phyloP scores from a whole-genome alignment of 2,888 invertebrate genomes.

The Andricus quercusramuli region DNA sequence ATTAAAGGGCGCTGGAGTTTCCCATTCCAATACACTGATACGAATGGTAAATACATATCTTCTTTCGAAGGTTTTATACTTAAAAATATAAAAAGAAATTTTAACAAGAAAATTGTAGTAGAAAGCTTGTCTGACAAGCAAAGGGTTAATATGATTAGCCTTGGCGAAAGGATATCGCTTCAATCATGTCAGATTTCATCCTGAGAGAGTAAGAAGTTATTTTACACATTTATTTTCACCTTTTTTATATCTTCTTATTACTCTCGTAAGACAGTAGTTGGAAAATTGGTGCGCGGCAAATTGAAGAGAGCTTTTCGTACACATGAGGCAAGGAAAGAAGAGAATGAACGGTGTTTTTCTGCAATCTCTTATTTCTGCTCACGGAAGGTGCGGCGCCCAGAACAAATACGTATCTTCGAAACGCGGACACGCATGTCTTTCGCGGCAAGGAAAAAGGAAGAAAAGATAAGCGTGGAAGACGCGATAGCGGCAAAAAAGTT shows the following conservation, averaged over 20 bases:
- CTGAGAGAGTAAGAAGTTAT: neutral
- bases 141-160: too few species aligned
- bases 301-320: neutral
- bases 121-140: too few species aligned
- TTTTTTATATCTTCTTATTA: neutral
- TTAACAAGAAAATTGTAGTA: too few species aligned
- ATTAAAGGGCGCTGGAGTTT: too few species aligned
- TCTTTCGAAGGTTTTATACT: too few species aligned
- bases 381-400: conserved; percentile 13
- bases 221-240: neutral
- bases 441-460: conserved; percentile 41
- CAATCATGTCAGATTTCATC: too few species aligned
- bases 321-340: neutral
- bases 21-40: too few species aligned
- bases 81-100: too few species aligned
- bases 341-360: conserved; percentile 14
- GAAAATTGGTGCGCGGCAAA: neutral
- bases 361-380: conserved; percentile 10
- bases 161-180: too few species aligned
- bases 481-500: conserved; percentile 66
- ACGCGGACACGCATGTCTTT: conserved; percentile 37
- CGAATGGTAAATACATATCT: too few species aligned
- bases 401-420: conserved; percentile 41
- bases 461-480: conserved; percentile 50
- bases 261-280: conserved; percentile 1